Evolutionary conservation across 2,113 vertebrate genomes (phyloP), one percentile per base, ranked within the genome.

Genomic region (Vimba vimba): DNA sequence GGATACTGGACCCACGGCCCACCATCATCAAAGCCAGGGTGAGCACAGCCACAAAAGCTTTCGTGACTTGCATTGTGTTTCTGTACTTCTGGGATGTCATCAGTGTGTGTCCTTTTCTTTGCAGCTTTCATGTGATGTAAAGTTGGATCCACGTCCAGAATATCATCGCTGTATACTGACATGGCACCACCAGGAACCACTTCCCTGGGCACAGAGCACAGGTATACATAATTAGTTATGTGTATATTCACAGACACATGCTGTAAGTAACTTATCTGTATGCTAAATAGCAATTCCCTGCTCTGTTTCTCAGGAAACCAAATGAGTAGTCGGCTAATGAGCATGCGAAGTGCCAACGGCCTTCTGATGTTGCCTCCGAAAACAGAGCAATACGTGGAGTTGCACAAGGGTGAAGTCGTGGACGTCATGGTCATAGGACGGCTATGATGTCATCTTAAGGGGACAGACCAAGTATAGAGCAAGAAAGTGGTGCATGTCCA

Each of bases 1-100:
- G 98, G 86, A 98, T 99, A 90, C 91, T 99, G 94, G 98, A 99
- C 93, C 98, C 98, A 90, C 95, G 98, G 87, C 98, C 98, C 85
- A 99, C 98, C 66, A 99, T 99, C 90, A 99, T 99, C 94, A 99
- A 99, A 97, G 98, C 98, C 92, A 97, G 98, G 96, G 98, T 99
- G 96, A 86, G 83, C 55, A 45, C 11, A 4, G 1, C 8, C 50
- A 36, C 59, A 11, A 62, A 45, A 13, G 17, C 47, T 30, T 57
- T 8, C 71, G 52, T 45, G 6, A 4, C 55, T 9, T 33, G 5
- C 55, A 27, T 36, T 68, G 19, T 52, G 39, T 25, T 55, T 77
- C 30, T 60, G 11, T 57, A 9, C 79, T n/a, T 4, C 19, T 62
- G 23, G 47, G 50, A 79, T 69, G 30, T 89, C 68, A 73, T 71